Evolutionary conservation across 2,113 vertebrate species (phyloP), one percentile per base, ranked within the genome.

Genomic region (Pipa parva): DNA sequence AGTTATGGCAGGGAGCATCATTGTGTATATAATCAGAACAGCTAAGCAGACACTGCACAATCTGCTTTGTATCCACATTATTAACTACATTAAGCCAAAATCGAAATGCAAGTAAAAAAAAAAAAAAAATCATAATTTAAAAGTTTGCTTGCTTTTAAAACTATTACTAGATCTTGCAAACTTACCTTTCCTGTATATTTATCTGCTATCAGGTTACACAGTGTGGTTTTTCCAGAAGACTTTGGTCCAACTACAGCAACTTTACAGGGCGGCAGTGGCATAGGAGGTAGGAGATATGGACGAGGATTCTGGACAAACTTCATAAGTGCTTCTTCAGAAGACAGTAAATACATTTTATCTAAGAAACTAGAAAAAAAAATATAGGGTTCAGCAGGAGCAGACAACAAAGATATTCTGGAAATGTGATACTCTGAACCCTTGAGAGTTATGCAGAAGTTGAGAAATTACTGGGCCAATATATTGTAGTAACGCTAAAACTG

Each of bases 261-360:
- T 84, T 85, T 93, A 74, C 92, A 96, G 7, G 94, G 92, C 63
- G 85, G 76, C 7, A 78, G 63, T 4, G 95, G 95, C 91, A 96
- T 94, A 21, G 93, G 95, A 33, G 92, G 91, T 26, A 94, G 83
- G n/a, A 99, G 82, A 73, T 91, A 98, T 24, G 71, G 77, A 10
- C 92, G 83, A 31, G 95, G 97, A 74, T 93, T 97, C 70, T 69
- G 42, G 31, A 82, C 70, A 72, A 98, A 98, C 48, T 78, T 78
- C 42, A 84, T 84, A 57, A 89, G 31, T 49, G 93, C 82, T 63
- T 91, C 90, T 72, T 84, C 72, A 27, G 90, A 90, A 31, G 95
- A 95, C 33, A 97, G 77, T 28, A 92, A 1, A 2, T 96, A 99
- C 50, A 97, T 80, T 84, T 91, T 98, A 82, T 92, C 95, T 87